These are phyloP conservation scores for Leptopilina boulardi DNA, from an alignment of 1,140 invertebrate species.

Conservation along the genomic window DNA sequence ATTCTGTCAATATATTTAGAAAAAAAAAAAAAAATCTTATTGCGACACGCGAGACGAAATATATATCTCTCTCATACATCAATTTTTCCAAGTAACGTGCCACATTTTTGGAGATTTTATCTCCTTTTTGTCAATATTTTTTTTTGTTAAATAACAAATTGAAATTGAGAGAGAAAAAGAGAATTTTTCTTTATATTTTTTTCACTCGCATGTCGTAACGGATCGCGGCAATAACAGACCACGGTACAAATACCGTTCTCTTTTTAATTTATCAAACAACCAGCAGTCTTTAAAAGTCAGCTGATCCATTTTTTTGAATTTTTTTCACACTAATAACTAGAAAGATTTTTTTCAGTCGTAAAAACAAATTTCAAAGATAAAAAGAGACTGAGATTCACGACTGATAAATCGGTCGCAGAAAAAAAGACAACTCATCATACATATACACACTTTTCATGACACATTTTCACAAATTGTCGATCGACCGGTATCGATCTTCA, in stretches of 20 bases:
- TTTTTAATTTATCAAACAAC: slow-evolving; percentile 18
- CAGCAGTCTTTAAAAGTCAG: slow-evolving; percentile 2
- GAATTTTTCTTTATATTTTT: not conserved
- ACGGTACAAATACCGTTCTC: slow-evolving; percentile 22
- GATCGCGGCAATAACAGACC: slow-evolving; percentile 24
- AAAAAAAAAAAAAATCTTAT: slow-evolving; percentile 6
- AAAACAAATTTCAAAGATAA: slow-evolving; percentile 26
- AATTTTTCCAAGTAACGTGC: not conserved
- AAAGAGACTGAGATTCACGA: slow-evolving; percentile 26
- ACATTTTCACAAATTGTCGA: slow-evolving; percentile 41
- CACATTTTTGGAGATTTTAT: not conserved
- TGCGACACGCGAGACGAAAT: slow-evolving; percentile 7
- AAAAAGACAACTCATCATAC: slow-evolving; percentile 36
- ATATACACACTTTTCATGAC: slow-evolving; percentile 33
- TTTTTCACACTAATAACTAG: no score
- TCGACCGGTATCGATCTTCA: slow-evolving; percentile 57
- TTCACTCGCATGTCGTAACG: not conserved
- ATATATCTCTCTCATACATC: not conserved
- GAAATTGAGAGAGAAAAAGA: not conserved
- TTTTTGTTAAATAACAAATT: not conserved
- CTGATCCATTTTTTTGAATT: not conserved
- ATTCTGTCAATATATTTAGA: slow-evolving; percentile 3
- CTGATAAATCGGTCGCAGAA: not conserved
- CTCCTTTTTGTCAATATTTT: slow-evolving; percentile 22
- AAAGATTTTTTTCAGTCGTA: not conserved